Conservation (phyloP, 2,888 invertebrate species). For the Cephonodes hylas region DNA sequence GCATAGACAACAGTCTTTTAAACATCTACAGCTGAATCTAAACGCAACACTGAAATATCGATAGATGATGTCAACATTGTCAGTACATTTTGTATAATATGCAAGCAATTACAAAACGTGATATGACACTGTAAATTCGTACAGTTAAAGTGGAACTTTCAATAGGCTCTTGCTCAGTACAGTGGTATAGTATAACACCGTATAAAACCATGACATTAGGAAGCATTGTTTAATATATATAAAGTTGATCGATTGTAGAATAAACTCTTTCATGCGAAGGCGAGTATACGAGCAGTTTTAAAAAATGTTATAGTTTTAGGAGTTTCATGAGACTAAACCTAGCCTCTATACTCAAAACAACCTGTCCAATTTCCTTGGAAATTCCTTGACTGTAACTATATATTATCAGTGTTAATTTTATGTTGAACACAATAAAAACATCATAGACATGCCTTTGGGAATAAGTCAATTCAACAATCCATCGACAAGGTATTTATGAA, state of each 20-base stretch:
- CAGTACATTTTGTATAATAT: slow-evolving; percentile 10
- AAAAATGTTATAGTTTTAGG: not conserved
- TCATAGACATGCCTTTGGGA: not conserved
- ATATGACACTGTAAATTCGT: slow-evolving; percentile 70
- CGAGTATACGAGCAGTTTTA: not conserved
- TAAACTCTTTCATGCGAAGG: not conserved
- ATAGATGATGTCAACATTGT: slow-evolving; percentile 1
- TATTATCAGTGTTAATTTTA: not conserved
- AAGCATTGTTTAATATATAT: not conserved
- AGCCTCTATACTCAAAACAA: not conserved
- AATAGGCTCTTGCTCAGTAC: slow-evolving; percentile 24
- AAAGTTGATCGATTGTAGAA: not conserved
- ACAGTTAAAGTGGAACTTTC: slow-evolving; percentile 36
- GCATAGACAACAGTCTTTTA: slow-evolving; percentile 54
- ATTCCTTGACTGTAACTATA: no score
- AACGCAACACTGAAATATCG: slow-evolving; percentile 16
- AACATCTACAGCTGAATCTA: slow-evolving; percentile 33
- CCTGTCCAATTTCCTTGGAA: no score
- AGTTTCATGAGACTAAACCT: not conserved
- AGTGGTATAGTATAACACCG: slow-evolving; percentile 16
- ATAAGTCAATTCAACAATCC: not conserved
- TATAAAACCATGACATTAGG: slow-evolving; percentile 1
- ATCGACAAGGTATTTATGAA: not conserved
- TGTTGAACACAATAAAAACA: not conserved
- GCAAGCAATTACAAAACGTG: slow-evolving; percentile 65